Base-by-base conservation (phyloP, 2,888 invertebrate species). In the Brachyptera putata region DNA sequence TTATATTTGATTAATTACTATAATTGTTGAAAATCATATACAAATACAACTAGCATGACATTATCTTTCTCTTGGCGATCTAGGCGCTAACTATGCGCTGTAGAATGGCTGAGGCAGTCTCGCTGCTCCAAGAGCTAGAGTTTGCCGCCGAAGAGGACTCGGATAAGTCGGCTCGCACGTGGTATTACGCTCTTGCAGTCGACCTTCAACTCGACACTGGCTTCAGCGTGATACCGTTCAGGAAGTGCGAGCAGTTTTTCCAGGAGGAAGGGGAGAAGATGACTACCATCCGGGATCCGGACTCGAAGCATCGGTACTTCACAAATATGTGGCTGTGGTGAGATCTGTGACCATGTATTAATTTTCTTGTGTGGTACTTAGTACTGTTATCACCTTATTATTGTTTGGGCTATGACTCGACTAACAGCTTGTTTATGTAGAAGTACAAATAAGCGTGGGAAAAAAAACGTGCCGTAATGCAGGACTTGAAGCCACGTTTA, bases 241-340 rank as follows among this genome's bases (percentile, higher is more conserved):
- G 69, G n/a, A 69, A 72, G 14, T 81, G 80, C 66, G 81, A 79
- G 67, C 73, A 73, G 65, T 83, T 79, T 71, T 79, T 78, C 70
- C 77, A 79, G 63, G 75, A 77, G 62, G 79, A 80, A 66, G 80
- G 80, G 1, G 78, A 80, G 56, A 75, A 77, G 21, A 68, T 77
- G 61, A 66, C 73, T 3, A 73, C 71, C 26, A 57, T 78, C 0
- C 73, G 76, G 62, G 78, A 80, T 62, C 76, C 79, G 0, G 79
- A 80, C 61, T 79, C 82, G 0, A 79, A 79, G 58, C 78, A 73
- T 69, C 75, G 81, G 68, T 81, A 81, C 66, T 79, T 79, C 61
- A 77, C 78, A 4, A 74, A 74, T 48, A 80, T 84, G 77, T 84
- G 84, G 84, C 73, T 84, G 24, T 78, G 84, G 84, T 83, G 72